Evolutionary conservation across 2,888 invertebrate species (phyloP), one percentile per base, ranked within the genome.

Genomic region (Aleiodes testaceus): DNA sequence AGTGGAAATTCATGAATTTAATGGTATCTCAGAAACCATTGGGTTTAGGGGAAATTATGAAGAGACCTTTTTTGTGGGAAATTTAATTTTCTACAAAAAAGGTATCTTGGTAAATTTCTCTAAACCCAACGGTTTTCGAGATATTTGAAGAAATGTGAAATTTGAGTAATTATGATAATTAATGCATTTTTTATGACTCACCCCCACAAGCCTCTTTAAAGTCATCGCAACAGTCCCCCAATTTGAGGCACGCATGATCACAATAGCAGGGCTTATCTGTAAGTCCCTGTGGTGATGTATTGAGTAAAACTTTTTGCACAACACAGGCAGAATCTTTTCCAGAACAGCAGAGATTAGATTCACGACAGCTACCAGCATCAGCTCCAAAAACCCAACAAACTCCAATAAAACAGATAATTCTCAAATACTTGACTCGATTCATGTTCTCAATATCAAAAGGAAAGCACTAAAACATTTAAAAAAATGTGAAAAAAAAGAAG

Each of bases 181-280:
- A n/a, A n/a, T n/a, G n/a, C n/a, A n/a, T n/a, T n/a, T n/a, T n/a
- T n/a, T n/a, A 26, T 22, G 45, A 50, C 92, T 91, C 88, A 95
- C 95, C 95, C 89, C 94, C 93, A 86, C 96, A 96, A 74, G 94
- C 93, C 78, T 93, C 92, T 84, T 94, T 92, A 87, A 95, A 95
- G 86, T 96, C 96, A 55, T 91, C 89, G 88, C 96, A 96, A 88
- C 96, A 96, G 84, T 96, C 96, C 47, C 94, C 95, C 47, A 95
- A 89, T 82, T 94, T 94, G 80, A 95, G 88, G 84, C 96, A 96
- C 72, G 95, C 95, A 83, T 95, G 94, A 89, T 96, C 96, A 88
- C 96, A 96, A 87, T 95, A 96, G 86, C 96, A 96, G 5, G 95
- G 95, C 83, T 94, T 94, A 85, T 95, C 95, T 78, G 91, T 92